Evolutionary conservation across 1,140 invertebrate genomes (phyloP), one percentile per base, ranked within the genome.

Genomic region (Cydia amplana): DNA sequence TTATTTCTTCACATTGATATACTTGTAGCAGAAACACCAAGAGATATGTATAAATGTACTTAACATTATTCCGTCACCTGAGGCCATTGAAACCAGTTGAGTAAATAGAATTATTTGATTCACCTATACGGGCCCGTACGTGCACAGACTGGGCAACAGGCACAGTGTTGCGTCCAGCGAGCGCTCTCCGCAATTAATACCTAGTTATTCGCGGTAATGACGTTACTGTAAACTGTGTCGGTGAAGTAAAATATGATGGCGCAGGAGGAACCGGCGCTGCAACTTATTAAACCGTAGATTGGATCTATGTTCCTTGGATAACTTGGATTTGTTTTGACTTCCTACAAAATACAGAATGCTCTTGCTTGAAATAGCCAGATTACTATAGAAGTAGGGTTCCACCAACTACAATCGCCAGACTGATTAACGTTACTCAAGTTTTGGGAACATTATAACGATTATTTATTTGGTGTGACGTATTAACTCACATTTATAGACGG

Each of bases 61-160:
- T 51, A 18, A 6, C 16, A 51, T 18, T 18, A 51, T 18, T 20
- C 55, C 55, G 20, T 60, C 55, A 60, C 55, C 55, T 60, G n/a
- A 1, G 55, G 20, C 55, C 55, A 12, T 60, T 23, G 55, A 60
- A 60, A 60, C 18, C 18, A 60, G 55, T 60, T 60, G 55, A 60
- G 55, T 60, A 60, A 60, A 60, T 60, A 60, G 55, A 23, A 23
- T 60, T 60, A 23, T 60, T 60, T 60, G 20, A 60, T 60, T 60
- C 20, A 60, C 55, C 55, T 60, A 60, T 12, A 60, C 55, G 51
- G 55, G 55, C 6, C 4, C 49, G 20, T 23, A 60, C 55, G 55
- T 60, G 55, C 55, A 9, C 20, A 6, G 55, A 60, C 55, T 60
- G 20, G 55, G 55, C 20, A 60, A 23, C 18, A 9, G 51, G n/a